Evolutionary conservation across 2,113 vertebrate genomes (phyloP), one percentile per base, ranked within the genome.

Genomic region (Mixornis gularis): DNA sequence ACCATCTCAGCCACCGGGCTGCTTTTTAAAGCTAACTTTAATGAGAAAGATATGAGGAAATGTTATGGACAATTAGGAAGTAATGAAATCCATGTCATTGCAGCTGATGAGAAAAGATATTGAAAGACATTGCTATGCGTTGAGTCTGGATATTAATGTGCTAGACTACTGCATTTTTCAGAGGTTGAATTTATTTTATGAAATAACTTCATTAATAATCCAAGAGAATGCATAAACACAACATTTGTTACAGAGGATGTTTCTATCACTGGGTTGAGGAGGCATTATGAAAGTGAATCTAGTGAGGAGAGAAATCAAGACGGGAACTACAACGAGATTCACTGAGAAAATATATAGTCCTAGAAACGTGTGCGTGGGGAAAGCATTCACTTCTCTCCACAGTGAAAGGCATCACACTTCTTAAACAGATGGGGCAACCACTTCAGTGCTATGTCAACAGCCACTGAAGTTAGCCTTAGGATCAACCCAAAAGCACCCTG

Each of bases 61-160:
- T 74, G 38, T 79, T 92, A 93, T 38, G 48, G 63, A 92, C 66
- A 91, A 92, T 95, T 95, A 93, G 27, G 41, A 93, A 87, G 32
- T 80, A 95, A 94, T 93, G 85, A 92, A 96, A 71, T 49, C 60
- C 32, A 22, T 76, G 30, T 85, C 59, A 91, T 59, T 93, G 83
- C 38, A 89, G 48, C 52, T 93, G 89, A 93, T 91, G 51, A 88
- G 62, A 90, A 87, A 87, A 87, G 58, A 69, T 74, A 69, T n/a
- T 90, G 86, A 94, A 93, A 49, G 63, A 4, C 79, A 79, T 38
- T 71, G 44, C 30, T 68, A 13, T 34, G 41, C 32, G 51, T 13
- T 62, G 70, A 79, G 44, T 49, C 49, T 77, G 52, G 32, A 53
- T 77, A 43, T 79, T 90, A 58, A 87, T 82, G 18, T 71, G 21